phyloP scores from a whole-genome alignment of 2,888 invertebrate species.

The Sepiola atlantica region DNA sequence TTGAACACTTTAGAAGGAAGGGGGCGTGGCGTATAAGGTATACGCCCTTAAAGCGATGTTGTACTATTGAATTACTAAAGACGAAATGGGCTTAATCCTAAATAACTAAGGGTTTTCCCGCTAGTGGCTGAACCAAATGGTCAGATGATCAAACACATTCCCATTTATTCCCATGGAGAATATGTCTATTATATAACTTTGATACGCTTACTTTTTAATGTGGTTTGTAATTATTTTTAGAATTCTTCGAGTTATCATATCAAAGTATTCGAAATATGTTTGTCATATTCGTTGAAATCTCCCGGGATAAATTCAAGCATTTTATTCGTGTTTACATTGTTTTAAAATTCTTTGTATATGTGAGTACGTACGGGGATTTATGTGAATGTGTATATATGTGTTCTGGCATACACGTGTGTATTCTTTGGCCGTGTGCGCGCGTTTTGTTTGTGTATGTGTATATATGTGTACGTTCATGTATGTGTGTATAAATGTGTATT shows the following conservation, averaged over 20 bases:
- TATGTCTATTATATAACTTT: neutral
- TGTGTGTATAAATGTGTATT: neutral
- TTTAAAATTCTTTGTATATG: neutral
- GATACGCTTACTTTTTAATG: neutral
- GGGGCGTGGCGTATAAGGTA: too few relatives aligned
- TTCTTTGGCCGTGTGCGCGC: too few relatives aligned
- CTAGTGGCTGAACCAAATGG: neutral
- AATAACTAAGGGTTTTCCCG: neutral
- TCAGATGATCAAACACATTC: neutral
- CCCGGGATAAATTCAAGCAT: neutral
- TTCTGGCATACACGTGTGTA: neutral
- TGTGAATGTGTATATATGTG: too few relatives aligned
- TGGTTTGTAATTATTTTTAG: neutral
- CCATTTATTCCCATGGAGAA: neutral
- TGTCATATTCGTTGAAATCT: neutral
- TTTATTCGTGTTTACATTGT: too few relatives aligned
- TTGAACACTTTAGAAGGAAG: too few relatives aligned
- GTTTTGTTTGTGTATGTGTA: neutral
- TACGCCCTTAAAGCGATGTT: too few relatives aligned
- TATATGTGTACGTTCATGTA: neutral
- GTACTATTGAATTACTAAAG: too few relatives aligned
- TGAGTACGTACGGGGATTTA: too few relatives aligned
- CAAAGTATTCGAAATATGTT: neutral
- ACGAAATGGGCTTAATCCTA: too few relatives aligned
- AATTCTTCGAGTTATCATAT: neutral